Conservation (phyloP, 2,797 vertebrate species). For the Rhinatrema bivittatum region DNA sequence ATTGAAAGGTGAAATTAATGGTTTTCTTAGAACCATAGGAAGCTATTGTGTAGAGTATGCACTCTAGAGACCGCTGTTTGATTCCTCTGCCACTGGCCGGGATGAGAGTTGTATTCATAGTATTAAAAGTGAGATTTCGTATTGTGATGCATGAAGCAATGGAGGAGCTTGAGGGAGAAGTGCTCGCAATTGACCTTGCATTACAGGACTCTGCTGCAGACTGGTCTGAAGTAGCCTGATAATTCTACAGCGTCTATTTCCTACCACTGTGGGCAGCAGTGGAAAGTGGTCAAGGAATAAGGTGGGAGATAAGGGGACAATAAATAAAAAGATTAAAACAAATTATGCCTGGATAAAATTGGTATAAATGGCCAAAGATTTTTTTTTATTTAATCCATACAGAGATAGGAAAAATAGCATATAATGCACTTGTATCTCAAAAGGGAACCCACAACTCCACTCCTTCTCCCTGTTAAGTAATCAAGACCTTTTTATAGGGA, state of each 20-base stretch:
- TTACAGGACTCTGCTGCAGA: slow-evolving; percentile 7
- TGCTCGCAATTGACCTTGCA: slow-evolving; percentile 25
- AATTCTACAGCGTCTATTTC: slow-evolving; percentile 3
- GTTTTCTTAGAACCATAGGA: slow-evolving; percentile 45
- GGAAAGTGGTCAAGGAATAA: slow-evolving; percentile 6
- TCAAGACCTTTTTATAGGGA: neutral
- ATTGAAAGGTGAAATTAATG: slow-evolving; percentile 53
- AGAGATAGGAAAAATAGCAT: neutral
- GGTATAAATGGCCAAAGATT: too few relatives aligned
- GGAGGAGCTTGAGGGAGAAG: slow-evolving; percentile 22
- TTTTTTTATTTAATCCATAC: neutral
- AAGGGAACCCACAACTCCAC: neutral
- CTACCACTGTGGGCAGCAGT: slow-evolving; percentile 10
- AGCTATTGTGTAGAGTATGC: slow-evolving; percentile 46
- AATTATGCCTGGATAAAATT: neutral
- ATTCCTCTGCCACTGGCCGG: slow-evolving; percentile 33
- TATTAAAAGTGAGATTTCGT: slow-evolving; percentile 34
- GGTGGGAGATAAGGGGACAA: slow-evolving; percentile 4
- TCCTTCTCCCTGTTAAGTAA: neutral
- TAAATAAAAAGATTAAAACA: neutral
- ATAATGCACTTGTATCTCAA: accelerated
- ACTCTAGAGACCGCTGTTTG: slow-evolving; percentile 38
- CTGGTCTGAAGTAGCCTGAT: slow-evolving; percentile 2
- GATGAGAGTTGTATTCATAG: slow-evolving; percentile 44
- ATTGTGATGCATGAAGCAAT: slow-evolving; percentile 25